Conservation (phyloP, 2,797 vertebrate genomes). For the Gila robusta region DNA sequence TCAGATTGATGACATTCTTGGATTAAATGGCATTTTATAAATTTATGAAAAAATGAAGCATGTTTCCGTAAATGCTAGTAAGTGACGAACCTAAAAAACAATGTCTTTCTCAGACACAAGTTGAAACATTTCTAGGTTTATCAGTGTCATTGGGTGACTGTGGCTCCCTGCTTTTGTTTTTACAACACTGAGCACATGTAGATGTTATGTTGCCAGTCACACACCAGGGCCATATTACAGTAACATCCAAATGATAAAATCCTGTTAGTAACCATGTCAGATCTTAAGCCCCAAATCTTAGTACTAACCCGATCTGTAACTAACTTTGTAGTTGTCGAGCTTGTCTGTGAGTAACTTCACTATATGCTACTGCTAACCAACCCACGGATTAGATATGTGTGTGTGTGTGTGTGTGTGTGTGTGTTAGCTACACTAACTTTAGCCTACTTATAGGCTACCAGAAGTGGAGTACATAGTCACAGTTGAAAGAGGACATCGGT, state of each 20-base stretch:
- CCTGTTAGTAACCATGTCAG: too few species aligned
- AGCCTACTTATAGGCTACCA: not conserved
- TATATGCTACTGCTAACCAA: too few species aligned
- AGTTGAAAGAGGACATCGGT: not conserved
- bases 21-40: not conserved
- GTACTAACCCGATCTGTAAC: not conserved
- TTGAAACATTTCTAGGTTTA: not conserved
- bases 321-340: not conserved
- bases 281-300: not conserved
- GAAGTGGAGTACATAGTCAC: not conserved
- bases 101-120: not conserved
- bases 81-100: not conserved
- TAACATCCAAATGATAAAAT: not conserved
- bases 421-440: not conserved
- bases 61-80: not conserved
- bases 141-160: not conserved
- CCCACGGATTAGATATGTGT: too few species aligned
- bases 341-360: too few species aligned
- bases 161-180: not conserved
- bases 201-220: not conserved
- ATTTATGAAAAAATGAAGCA: not conserved
- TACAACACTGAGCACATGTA: conserved; percentile 1
- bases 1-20: not conserved
- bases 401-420: too few species aligned
- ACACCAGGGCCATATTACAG: too few species aligned